These are phyloP conservation scores for Galaxias olidus DNA, from an alignment of 2,797 vertebrate genomes.

Conservation along the genomic window DNA sequence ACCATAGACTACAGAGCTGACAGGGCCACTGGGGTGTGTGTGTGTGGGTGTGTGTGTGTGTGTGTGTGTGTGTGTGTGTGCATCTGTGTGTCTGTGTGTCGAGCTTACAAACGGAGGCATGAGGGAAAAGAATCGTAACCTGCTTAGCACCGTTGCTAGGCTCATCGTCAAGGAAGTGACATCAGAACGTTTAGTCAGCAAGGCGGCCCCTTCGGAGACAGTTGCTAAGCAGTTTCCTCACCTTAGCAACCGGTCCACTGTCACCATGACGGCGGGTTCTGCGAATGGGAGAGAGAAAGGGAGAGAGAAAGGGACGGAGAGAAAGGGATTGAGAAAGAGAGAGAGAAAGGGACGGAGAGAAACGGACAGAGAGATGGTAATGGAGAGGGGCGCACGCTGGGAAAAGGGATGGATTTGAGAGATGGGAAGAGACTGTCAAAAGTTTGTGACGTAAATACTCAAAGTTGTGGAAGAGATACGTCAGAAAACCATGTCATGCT, in stretches of 20 bases:
- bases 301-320: not conserved
- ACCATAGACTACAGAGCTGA: not conserved
- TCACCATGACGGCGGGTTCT: slow-evolving; percentile 47
- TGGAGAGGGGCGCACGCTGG: no score
- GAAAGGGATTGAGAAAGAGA: no score
- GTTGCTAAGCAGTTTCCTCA: slow-evolving; percentile 83
- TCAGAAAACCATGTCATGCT: not conserved
- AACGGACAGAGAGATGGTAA: slow-evolving; percentile 9
- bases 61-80: not conserved
- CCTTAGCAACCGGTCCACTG: slow-evolving; percentile 74
- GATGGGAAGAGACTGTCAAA: not conserved
- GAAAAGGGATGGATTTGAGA: slow-evolving; percentile 7
- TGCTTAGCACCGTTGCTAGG: slow-evolving; percentile 56
- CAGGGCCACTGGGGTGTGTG: slow-evolving; percentile 8
- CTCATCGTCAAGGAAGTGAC: slow-evolving; percentile 68
- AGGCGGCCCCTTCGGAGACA: slow-evolving; percentile 59
- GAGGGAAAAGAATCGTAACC: not conserved
- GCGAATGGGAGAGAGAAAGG: slow-evolving; percentile 10
- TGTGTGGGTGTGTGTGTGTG: slow-evolving; percentile 18
- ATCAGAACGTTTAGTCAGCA: slow-evolving; percentile 74
- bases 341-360: slow-evolving; percentile 4
- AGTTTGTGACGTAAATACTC: not conserved
- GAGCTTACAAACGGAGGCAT: not conserved
- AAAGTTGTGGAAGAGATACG: not conserved
- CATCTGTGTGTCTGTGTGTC: not conserved